These are phyloP conservation scores for Lycophotia porphyrea DNA, from an alignment of 2,888 invertebrate genomes.

Conservation along the genomic window DNA sequence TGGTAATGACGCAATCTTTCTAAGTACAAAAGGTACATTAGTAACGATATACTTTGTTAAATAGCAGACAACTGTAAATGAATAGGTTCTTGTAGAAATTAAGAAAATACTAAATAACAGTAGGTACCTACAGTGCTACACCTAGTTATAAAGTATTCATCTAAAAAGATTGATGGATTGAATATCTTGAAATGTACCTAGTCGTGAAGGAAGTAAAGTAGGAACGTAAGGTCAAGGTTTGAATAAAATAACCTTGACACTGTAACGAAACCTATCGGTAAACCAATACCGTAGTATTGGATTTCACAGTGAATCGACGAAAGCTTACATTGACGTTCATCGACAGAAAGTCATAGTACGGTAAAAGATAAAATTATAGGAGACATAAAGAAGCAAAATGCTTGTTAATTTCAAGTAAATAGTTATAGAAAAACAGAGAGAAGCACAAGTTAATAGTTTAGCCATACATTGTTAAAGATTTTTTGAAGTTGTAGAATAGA, in stretches of 20 bases:
- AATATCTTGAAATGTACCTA: background rate
- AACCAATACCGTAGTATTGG: conserved; percentile 27
- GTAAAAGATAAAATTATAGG: background rate
- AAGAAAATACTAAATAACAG: background rate
- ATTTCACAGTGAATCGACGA: conserved; percentile 10
- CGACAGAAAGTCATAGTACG: background rate
- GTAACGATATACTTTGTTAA: background rate
- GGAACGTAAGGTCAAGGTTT: conserved; percentile 6
- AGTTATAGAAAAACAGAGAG: too few relatives aligned
- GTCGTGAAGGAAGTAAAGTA: background rate
- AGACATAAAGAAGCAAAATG: background rate
- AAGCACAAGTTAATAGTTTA: too few relatives aligned
- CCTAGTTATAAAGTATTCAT: background rate
- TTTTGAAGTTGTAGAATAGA: background rate
- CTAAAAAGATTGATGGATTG: background rate
- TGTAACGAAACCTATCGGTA: conserved; percentile 31
- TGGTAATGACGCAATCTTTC: conserved; percentile 30
- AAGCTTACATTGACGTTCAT: conserved; percentile 22
- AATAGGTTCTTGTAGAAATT: background rate
- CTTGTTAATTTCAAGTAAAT: background rate
- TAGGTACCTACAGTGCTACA: too few relatives aligned
- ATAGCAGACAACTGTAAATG: background rate
- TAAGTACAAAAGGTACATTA: conserved; percentile 8
- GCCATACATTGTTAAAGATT: background rate
- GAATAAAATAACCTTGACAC: conserved; percentile 32